Percentiles rank a stretch among this genome's conserved stretches.
Conservation (phyloP, 1,140 invertebrate species). For the Drosophila ercepeae region DNA sequence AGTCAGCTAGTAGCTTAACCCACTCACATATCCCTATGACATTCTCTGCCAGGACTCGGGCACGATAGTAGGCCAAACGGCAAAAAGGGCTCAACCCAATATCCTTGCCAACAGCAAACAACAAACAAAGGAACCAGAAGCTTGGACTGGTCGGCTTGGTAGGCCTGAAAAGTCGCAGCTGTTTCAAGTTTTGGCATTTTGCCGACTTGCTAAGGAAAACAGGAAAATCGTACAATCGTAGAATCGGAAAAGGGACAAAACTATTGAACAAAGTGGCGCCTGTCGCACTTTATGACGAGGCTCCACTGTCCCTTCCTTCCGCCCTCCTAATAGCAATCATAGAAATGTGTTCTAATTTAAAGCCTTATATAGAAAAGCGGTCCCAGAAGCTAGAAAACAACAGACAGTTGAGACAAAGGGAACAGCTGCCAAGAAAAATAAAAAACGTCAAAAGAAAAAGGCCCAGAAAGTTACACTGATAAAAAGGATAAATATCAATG, state of each 20-base stretch:
- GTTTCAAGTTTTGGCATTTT: conserved; percentile 62
- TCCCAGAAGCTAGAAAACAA: conserved; percentile 19
- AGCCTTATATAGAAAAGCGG: conserved; percentile 53
- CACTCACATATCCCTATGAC: conserved; percentile 53
- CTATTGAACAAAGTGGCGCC: conserved; percentile 77
- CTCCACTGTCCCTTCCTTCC: conserved; percentile 7
- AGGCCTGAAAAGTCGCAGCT: conserved; percentile 57
- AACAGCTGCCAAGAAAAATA: conserved; percentile 72
- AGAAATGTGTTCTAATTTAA: conserved; percentile 81
- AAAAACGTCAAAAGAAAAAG: conserved; percentile 1
- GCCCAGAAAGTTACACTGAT: background rate
- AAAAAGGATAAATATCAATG: background rate
- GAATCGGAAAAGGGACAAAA: conserved; percentile 38
- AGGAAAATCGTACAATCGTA: no score
- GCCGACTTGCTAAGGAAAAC: conserved; percentile 65
- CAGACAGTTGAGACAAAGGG: conserved; percentile 30
- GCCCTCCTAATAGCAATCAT: conserved; percentile 57
- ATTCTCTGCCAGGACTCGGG: conserved; percentile 44
- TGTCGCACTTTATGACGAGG: conserved; percentile 68
- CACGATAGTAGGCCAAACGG: conserved; percentile 62
- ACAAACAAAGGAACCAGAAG: conserved; percentile 35
- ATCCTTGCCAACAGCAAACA: conserved; percentile 51
- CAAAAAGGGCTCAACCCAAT: conserved; percentile 55
- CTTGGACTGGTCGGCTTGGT: conserved; percentile 10
- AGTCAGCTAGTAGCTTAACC: conserved; percentile 59